Evolutionary conservation across 2,888 invertebrate genomes (phyloP).

Genomic region (Stomorhina lunata): DNA sequence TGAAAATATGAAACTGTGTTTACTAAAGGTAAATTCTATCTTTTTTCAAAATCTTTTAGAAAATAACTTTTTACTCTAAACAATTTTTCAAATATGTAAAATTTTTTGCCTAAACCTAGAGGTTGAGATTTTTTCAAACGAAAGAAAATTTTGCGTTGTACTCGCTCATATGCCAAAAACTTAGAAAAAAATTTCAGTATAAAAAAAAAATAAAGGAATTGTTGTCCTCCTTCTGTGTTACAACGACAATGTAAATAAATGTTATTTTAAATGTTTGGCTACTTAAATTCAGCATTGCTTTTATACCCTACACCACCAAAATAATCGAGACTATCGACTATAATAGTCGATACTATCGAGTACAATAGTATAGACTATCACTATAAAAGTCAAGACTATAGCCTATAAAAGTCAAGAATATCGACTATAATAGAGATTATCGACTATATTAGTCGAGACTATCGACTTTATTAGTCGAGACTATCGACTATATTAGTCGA

Average conservation of each 20-base stretch:
- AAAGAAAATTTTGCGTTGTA: neutral
- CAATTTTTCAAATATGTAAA: neutral
- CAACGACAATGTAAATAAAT: slow-evolving; percentile 19
- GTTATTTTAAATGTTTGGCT: slow-evolving; percentile 56
- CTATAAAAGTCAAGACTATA: no score
- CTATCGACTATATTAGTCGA: no score
- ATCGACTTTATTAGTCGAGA: no score
- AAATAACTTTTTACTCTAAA: neutral
- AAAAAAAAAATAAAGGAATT: slow-evolving; percentile 6
- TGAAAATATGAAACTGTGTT: no score
- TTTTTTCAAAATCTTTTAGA: neutral
- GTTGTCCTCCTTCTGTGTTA: slow-evolving; percentile 37
- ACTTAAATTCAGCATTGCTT: slow-evolving; percentile 53
- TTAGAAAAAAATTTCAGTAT: neutral
- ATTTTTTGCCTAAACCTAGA: neutral
- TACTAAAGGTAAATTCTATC: no score
- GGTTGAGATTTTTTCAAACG: neutral
- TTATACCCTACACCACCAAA: no score
- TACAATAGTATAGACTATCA: no score
- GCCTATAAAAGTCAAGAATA: no score
- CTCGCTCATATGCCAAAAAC: neutral
- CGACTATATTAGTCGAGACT: no score
- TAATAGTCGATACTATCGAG: no score
- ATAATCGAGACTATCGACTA: no score
- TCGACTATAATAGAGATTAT: no score